phyloP scores from a whole-genome alignment of 1,140 invertebrate species.

The Lineus longissimus region DNA sequence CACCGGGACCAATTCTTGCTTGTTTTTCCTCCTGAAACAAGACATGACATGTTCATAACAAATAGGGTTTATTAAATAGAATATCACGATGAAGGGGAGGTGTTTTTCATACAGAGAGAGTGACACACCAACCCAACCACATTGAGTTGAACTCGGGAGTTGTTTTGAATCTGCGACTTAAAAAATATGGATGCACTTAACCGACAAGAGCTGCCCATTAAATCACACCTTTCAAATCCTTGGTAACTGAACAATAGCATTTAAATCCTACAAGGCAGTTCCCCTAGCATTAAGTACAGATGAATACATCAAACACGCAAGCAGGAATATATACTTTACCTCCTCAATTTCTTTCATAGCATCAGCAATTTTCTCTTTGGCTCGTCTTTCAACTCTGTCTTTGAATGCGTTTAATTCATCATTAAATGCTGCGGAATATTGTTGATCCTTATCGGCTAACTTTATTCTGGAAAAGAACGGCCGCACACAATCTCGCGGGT shows the following conservation, averaged over 20 bases:
- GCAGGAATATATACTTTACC: constrained; percentile 41
- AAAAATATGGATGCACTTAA: no score
- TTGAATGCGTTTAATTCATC: constrained; percentile 90
- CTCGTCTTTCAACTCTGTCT: constrained; percentile 78
- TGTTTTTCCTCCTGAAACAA: constrained; percentile 70
- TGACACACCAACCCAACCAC: no score
- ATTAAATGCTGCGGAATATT: constrained; percentile 92
- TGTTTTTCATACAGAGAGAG: background rate
- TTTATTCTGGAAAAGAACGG: constrained; percentile 93
- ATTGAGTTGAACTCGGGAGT: no score
- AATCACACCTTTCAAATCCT: no score
- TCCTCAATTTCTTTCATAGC: constrained; percentile 70
- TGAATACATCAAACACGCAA: no score
- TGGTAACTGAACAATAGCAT: no score
- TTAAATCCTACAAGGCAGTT: no score
- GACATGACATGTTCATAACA: constrained; percentile 3
- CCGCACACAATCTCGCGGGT: constrained; percentile 85
- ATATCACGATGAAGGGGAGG: background rate
- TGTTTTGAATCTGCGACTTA: no score
- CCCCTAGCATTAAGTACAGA: no score
- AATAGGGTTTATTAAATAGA: background rate
- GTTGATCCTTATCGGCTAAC: constrained; percentile 78
- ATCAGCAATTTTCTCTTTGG: constrained; percentile 82
- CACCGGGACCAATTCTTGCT: constrained; percentile 88
- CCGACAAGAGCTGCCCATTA: no score